These are phyloP conservation scores for Mustelus asterias DNA, from an alignment of 2,113 vertebrate species.

Conservation along the genomic window DNA sequence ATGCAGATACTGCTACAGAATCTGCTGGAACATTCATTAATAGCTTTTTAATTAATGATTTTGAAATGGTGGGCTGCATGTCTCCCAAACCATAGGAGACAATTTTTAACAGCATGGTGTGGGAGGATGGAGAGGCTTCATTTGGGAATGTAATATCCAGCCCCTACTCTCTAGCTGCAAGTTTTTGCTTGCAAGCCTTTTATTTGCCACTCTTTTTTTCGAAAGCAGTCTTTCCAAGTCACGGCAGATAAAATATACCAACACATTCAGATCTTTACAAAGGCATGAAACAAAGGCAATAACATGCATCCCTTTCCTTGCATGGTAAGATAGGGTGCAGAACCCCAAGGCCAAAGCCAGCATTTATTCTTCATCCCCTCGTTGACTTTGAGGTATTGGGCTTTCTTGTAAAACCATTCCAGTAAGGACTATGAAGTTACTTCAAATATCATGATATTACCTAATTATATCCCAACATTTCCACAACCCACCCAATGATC, in stretches of 20 bases:
- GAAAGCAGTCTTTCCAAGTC: background rate
- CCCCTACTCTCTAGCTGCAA: background rate
- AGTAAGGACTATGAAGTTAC: background rate
- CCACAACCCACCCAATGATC: background rate
- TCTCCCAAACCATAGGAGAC: too few relatives aligned
- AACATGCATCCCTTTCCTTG: background rate
- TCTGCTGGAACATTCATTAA: too few relatives aligned
- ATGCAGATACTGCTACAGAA: too few relatives aligned
- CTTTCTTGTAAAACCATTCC: background rate
- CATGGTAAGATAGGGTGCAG: background rate
- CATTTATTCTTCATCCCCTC: background rate
- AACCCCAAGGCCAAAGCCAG: background rate
- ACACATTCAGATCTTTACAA: background rate
- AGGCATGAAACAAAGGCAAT: background rate
- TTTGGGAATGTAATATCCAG: background rate
- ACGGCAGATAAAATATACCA: background rate
- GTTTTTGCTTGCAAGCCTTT: background rate
- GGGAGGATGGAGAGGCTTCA: background rate
- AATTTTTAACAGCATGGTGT: too few relatives aligned
- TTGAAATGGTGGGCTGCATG: too few relatives aligned
- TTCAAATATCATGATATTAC: background rate
- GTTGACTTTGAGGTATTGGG: background rate
- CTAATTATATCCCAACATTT: background rate
- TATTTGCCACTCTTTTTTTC: background rate
- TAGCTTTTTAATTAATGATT: too few relatives aligned